Evolutionary conservation across 2,888 invertebrate species (phyloP).

Genomic region (Apamea sordens): DNA sequence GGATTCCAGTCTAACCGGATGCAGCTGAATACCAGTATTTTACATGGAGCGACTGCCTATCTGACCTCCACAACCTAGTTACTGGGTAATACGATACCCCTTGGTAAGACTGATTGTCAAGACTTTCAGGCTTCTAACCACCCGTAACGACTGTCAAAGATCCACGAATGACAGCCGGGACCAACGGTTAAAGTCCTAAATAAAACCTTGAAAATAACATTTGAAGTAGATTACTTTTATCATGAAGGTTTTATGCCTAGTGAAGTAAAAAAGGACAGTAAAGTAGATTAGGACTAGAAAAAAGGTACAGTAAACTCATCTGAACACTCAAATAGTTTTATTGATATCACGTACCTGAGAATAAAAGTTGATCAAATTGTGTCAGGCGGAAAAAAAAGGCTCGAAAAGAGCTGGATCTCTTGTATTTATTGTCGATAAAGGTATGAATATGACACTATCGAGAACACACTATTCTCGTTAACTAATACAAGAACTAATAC

Average conservation of each 20-base stretch:
- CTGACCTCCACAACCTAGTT: no score
- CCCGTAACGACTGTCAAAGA: no score
- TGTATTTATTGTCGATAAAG: background rate
- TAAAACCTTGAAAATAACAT: conserved; percentile 16
- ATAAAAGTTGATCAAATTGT: conserved; percentile 34
- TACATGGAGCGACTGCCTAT: no score
- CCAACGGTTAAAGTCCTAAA: conserved; percentile 5
- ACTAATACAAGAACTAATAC: no score
- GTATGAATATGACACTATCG: background rate
- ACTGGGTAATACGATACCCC: no score
- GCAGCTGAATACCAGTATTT: no score
- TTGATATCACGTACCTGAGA: conserved; percentile 31
- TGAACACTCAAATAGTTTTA: conserved; percentile 24
- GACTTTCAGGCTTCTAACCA: no score
- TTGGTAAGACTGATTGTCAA: no score
- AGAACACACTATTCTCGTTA: background rate
- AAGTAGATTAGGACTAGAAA: conserved; percentile 27
- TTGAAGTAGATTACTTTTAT: conserved; percentile 13
- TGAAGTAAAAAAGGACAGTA: conserved; percentile 26
- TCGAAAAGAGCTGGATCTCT: background rate
- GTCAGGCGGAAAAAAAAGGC: conserved; percentile 3
- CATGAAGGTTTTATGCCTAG: conserved; percentile 6
- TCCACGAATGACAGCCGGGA: no score
- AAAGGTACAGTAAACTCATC: conserved; percentile 29
- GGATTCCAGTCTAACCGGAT: no score